Base-by-base conservation (phyloP, 2,797 vertebrate species). In the Aulostomus chinensis region DNA sequence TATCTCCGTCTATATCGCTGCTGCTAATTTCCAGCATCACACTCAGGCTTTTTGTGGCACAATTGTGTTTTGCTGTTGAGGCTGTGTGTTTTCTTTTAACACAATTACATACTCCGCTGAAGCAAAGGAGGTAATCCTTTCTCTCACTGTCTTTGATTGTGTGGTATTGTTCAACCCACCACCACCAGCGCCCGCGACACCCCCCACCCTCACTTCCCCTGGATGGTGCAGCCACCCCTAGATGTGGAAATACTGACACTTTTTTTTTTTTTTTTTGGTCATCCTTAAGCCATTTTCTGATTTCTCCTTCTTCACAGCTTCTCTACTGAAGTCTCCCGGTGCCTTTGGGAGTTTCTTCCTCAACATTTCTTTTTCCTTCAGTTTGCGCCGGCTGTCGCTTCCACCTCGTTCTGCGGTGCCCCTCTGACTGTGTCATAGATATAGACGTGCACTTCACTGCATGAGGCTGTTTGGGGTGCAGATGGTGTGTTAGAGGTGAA, bases 81-180 rank as follows among this genome's bases (percentile, higher is more conserved):
- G 62, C 38, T 7, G 43, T 59, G 43, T 68, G 68, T 29, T 43
- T 59, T 59, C 50, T 66, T 58, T 47, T 1, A 31, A 40, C 37
- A 72, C 85, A 86, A 88, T 88, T 88, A 88, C 85, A 81, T 84
- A 79, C 85, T 88, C 80, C 81, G 84, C 64, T 82, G 84, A 86
- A 89, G 83, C 88, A 80, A 69, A 69, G 34, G 77, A 68, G 72
- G 65, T 86, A 84, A 90, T 87, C 83, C 86, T 57, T 68, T 81
- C 48, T 64, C 58, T 67, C 63, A 51, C 71, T 74, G 57, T 71
- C 60, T 82, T 60, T 81, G 80, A 88, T 88, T 86, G 55, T 72
- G 57, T 83, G 83, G 78, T 65, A 81, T 76, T 71, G 66, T 80
- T 81, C 63, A 76, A 49, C 57, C 39, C 35, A 33, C 8, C 21